Percentiles rank a stretch among this genome's conserved stretches.
phyloP scores from a whole-genome alignment of 1,140 invertebrate species.

The Conus betulinus region DNA sequence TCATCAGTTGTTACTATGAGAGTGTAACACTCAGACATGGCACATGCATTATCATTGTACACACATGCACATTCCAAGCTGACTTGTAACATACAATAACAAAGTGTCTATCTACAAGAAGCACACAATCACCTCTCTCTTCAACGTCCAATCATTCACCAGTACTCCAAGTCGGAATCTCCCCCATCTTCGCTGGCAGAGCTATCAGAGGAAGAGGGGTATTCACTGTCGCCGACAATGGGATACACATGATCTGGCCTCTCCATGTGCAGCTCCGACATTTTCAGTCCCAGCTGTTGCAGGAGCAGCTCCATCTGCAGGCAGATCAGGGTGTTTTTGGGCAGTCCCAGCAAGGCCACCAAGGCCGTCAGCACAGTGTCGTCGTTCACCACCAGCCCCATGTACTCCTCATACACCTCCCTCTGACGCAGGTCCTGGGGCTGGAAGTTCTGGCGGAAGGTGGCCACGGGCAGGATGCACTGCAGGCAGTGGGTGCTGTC shows the following conservation, averaged over 20 bases:
- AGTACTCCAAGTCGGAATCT: slow-evolving; percentile 70
- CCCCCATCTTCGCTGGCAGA: slow-evolving; percentile 54
- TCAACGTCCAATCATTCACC: slow-evolving; percentile 46
- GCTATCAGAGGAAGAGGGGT: slow-evolving; percentile 22
- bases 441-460: slow-evolving; percentile 52
- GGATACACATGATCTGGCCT: slow-evolving; percentile 17
- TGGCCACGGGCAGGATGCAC: slow-evolving; percentile 56
- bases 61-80: no score
- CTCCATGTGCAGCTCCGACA: not conserved
- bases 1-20: no score
- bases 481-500: slow-evolving; percentile 55
- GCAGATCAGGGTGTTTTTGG: slow-evolving; percentile 59
- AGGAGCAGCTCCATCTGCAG: slow-evolving; percentile 61
- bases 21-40: no score
- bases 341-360: slow-evolving; percentile 54
- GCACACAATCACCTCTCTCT: no score
- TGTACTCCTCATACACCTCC: slow-evolving; percentile 64
- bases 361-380: slow-evolving; percentile 57
- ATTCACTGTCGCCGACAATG: slow-evolving; percentile 16
- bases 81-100: no score
- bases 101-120: no score
- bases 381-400: slow-evolving; percentile 59
- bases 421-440: slow-evolving; percentile 47
- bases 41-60: no score
- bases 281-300: slow-evolving; percentile 23